A percentile compares a stretch with the other conserved stretches of the same genome.
Conservation (phyloP, 2,888 invertebrate genomes). For the Branchellion lobata region DNA sequence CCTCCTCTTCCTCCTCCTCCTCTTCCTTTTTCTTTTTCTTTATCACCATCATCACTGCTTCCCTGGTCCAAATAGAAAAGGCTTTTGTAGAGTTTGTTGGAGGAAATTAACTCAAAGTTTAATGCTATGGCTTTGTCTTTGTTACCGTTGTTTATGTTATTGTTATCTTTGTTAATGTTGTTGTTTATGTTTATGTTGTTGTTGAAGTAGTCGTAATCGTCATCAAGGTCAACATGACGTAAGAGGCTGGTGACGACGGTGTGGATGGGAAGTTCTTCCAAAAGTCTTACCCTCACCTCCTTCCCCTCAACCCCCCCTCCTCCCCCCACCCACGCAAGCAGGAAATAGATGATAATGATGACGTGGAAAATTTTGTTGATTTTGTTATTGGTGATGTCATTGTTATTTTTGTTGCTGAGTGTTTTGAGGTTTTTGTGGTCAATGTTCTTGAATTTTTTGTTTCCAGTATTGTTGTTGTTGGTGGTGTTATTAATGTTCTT, state of each 20-base stretch:
- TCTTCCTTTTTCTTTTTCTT: background rate
- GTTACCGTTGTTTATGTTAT: background rate
- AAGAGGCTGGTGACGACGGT: conserved; percentile 13
- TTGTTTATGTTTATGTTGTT: conserved; percentile 13
- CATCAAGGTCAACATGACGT: conserved; percentile 17
- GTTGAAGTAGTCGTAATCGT: background rate
- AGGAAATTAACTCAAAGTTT: conserved; percentile 17
- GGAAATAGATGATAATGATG: background rate
- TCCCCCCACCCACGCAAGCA: background rate
- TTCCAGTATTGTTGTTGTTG: too few species aligned
- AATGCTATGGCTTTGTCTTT: background rate
- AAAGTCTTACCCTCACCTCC: background rate
- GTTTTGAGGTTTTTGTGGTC: too few species aligned
- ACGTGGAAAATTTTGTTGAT: too few species aligned
- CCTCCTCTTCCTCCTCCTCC: background rate
- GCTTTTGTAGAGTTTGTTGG: conserved; percentile 26
- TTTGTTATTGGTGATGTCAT: too few species aligned
- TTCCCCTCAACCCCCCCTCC: background rate
- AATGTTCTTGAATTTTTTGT: too few species aligned
- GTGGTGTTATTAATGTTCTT: too few species aligned
- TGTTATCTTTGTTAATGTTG: background rate
- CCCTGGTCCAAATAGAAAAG: conserved; percentile 26
- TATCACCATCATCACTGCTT: background rate
- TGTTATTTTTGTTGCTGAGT: too few species aligned
- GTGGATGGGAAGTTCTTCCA: conserved; percentile 32